Evolutionary conservation across 2,888 invertebrate genomes (phyloP), one percentile per base, ranked within the genome.

Genomic region (Criorhina ranunculi): DNA sequence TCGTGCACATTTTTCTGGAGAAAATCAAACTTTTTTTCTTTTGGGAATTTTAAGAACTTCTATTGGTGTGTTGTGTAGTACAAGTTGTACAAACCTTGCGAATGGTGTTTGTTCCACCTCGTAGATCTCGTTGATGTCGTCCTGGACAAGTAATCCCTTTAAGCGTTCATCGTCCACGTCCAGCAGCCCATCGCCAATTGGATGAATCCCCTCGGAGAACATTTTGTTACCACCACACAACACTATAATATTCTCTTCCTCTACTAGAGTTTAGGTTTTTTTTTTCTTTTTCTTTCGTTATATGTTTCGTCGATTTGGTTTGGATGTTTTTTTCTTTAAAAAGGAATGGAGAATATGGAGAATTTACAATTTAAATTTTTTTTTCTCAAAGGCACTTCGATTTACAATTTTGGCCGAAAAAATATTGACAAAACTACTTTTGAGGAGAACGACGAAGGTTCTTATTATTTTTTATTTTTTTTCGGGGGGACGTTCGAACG

Each of bases 31-130:
- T 0, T 15, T 33, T 44, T 19, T n/a, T n/a, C n/a, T n/a, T n/a
- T n/a, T n/a, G n/a, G 29, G 1, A 24, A 24, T 24, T 4, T 24
- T 1, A 24, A 3, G 24, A 4, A 24, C 24, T 11, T n/a, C n/a
- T n/a, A n/a, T n/a, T n/a, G n/a, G n/a, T n/a, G n/a, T n/a, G n/a
- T n/a, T n/a, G n/a, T n/a, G n/a, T n/a, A n/a, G n/a, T n/a, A n/a
- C n/a, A n/a, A n/a, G n/a, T 5, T 15, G 12, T 66, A 88, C 93
- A 93, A 93, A 96, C 96, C 96, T 96, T 93, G 96, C 96, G 93
- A 96, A 96, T 90, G 96, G 96, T 90, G 95, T 95, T 92, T 95
- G 95, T 92, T 96, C 96, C 89, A 96, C 95, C 92, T 95, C 94
- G 92, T 96, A 96, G 87, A 95, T 94, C 89, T 95, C 94, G 88